Base-by-base conservation (phyloP, 1,140 invertebrate genomes). In the Tyrophagus putrescentiae region DNA sequence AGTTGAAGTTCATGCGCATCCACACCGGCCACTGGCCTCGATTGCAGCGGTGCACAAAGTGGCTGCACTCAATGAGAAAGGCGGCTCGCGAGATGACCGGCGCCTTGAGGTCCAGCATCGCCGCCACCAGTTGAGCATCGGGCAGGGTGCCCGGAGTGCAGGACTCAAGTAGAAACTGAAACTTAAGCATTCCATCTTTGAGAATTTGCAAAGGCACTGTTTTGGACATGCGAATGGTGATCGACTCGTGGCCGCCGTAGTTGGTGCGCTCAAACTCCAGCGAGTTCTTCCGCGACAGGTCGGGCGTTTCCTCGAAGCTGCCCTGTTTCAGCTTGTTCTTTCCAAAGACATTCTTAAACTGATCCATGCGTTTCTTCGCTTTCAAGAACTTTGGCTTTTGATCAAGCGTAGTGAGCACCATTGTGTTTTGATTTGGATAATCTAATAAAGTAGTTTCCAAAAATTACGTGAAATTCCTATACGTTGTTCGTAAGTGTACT, bases 1-100 rank as follows among this genome's bases (percentile, higher is more conserved):
- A 80, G 16, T 84, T 84, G 60, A 85, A 76, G 68, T 85, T 86
- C 39, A 84, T 76, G 72, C 89, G 88, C 83, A 95, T 91, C 90
- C 91, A 95, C 3, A 80, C 76, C 13, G 95, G 93, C 94, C 95
- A 98, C 64, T 93, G 87, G 1, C 93, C 92, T 73, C 89, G 87
- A 70, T 98, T 98, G 70, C 95, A 99, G 59, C 85, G 82, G 70
- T 98, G 91, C 0, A 99, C 92, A 68, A 97, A 87, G 72, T 95
- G 84, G 4, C 90, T 84, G 72, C 93, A 97, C 73, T 99, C 95
- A 33, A 99, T 72, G 29, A 97, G 71, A 33, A 98, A 78, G 1
- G 86, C 81, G 16, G 95, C 94, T 68, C 92, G 75, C 0, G 88
- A 79, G 0, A 95, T 82, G 0, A 98, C 83, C 3, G 94, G 90